Conservation (phyloP, 1,140 invertebrate genomes). For the Stegodyphus mimosarum region DNA sequence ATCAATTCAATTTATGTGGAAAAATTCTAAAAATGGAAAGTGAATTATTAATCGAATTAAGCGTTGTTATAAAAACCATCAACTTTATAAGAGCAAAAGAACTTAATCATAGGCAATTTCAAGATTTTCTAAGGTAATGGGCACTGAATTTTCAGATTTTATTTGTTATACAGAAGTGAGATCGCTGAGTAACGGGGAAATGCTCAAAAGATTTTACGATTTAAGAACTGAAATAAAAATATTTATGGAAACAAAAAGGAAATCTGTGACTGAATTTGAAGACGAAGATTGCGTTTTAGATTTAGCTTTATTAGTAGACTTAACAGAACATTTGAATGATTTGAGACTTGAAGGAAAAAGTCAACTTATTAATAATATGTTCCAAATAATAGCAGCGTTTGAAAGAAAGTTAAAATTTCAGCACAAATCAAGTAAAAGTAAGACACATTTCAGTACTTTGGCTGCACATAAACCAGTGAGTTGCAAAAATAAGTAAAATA, state of each 20-base stretch:
- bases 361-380: background rate
- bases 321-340: conserved; percentile 14
- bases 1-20: background rate
- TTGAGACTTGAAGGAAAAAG: conserved; percentile 10
- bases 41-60: too few species aligned
- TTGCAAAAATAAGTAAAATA: conserved; percentile 7
- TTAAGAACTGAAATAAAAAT: too few species aligned
- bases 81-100: conserved; percentile 1
- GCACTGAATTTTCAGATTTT: conserved; percentile 9
- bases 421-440: conserved; percentile 14
- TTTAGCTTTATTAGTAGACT: background rate
- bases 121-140: conserved; percentile 10
- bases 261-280: too few species aligned
- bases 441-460: conserved; percentile 9
- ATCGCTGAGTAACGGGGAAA: background rate
- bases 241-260: too few species aligned
- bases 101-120: conserved; percentile 11
- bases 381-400: background rate
- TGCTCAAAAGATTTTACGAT: conserved; percentile 11
- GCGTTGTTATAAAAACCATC: conserved; percentile 25
- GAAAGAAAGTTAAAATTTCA: conserved; percentile 1
- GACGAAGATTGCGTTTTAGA: conserved; percentile 13
- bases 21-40: conserved; percentile 6
- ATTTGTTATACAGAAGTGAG: conserved; percentile 14
- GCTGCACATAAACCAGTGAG: conserved; percentile 6